Percentiles rank a stretch among this genome's conserved stretches.
phyloP scores from a whole-genome alignment of 1,140 invertebrate species.

The Hylaeus anthracinus region DNA sequence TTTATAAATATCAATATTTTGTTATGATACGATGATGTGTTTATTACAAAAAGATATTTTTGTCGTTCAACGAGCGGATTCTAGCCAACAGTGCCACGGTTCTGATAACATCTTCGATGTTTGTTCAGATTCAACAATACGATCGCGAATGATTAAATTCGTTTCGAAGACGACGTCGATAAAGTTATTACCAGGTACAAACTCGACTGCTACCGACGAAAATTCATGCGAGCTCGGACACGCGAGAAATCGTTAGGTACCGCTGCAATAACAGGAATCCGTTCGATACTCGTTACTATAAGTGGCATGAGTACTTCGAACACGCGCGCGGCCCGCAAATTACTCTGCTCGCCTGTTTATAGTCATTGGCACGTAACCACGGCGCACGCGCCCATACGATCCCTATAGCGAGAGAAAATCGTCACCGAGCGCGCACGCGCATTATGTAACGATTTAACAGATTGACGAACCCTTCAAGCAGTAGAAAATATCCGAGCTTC shows the following conservation, averaged over 20 bases:
- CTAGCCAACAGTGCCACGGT: too few species aligned
- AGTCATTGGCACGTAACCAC: constrained; percentile 62
- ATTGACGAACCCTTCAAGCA: too few species aligned
- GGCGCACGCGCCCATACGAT: constrained; percentile 51
- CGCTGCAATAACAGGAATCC: constrained; percentile 48
- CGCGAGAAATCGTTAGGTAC: constrained; percentile 31
- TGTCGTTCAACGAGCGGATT: too few species aligned
- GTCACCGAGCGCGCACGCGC: background rate
- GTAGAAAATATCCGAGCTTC: too few species aligned
- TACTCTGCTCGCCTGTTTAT: constrained; percentile 59
- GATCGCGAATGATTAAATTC: too few species aligned
- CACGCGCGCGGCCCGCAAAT: constrained; percentile 57
- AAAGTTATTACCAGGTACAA: constrained; percentile 22
- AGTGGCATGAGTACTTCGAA: constrained; percentile 50
- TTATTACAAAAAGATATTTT: too few species aligned
- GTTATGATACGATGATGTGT: too few species aligned
- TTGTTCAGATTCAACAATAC: too few species aligned
- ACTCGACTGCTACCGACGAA: background rate
- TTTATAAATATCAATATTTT: too few species aligned
- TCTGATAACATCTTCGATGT: too few species aligned
- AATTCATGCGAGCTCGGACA: background rate
- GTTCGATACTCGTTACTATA: constrained; percentile 53
- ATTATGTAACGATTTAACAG: too few species aligned
- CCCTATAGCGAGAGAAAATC: constrained; percentile 30
- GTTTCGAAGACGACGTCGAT: constrained; percentile 2